Conservation (phyloP, 2,797 vertebrate genomes). For the Amazona finschi region DNA sequence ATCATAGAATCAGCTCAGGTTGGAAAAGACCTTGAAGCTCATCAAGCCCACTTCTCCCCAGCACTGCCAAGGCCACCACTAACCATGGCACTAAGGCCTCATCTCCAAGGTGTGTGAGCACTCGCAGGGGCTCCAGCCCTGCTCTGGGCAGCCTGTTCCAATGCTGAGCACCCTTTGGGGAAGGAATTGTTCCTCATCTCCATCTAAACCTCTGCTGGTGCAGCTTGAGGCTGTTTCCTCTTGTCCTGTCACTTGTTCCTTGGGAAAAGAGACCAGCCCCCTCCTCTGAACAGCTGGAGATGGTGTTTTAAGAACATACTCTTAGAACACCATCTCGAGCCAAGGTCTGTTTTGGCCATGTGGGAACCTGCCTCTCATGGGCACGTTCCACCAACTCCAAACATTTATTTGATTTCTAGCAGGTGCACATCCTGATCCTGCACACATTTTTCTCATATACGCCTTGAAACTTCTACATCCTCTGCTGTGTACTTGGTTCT, state of each 20-base stretch:
- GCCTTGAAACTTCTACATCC: not conserved
- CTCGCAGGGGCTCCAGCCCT: not conserved
- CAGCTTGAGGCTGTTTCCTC: accelerated
- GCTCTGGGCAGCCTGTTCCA: not conserved
- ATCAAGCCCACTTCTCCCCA: not conserved
- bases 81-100: not conserved
- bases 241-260: not conserved
- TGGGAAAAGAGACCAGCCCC: not conserved
- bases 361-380: not conserved
- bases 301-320: not conserved
- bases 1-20: not conserved
- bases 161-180: not conserved
- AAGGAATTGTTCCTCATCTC: not conserved
- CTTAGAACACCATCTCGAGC: not conserved
- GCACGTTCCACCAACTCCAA: not conserved
- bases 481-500: not conserved
- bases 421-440: not conserved
- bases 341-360: not conserved
- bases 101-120: accelerated
- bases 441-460: not conserved
- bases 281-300: not conserved
- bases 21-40: not conserved
- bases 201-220: not conserved
- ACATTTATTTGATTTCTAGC: not conserved
- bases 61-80: not conserved